Evolutionary conservation across 2,113 vertebrate genomes (phyloP).

Genomic region (Passer montanus): DNA sequence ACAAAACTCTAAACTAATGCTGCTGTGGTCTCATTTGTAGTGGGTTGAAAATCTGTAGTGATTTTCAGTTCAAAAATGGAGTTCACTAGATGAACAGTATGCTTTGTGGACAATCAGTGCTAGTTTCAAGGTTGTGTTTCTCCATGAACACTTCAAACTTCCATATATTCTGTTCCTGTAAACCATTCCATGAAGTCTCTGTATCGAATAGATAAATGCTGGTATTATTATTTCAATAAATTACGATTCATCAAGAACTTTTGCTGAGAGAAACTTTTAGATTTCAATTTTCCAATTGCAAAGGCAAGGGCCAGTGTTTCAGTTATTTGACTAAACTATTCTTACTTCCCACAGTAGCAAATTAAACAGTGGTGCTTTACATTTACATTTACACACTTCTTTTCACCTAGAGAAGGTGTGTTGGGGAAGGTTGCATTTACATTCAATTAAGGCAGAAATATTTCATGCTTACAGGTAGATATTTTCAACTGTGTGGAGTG

Average conservation of each 20-base stretch:
- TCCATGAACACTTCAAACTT: neutral
- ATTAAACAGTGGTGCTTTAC: neutral
- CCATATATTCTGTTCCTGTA: neutral
- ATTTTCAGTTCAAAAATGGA: neutral
- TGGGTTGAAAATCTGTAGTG: neutral
- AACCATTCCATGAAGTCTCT: neutral
- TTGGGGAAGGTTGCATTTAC: neutral
- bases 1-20: neutral
- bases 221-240: neutral
- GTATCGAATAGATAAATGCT: neutral
- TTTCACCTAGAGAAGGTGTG: neutral
- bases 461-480: constrained; percentile 61
- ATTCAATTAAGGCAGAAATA: constrained; percentile 71
- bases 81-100: neutral
- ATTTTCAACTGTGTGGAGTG: constrained; percentile 70
- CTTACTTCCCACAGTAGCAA: neutral
- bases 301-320: neutral
- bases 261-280: neutral
- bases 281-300: neutral
- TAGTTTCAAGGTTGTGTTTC: neutral
- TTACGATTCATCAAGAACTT: neutral
- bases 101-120: neutral
- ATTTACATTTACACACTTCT: neutral
- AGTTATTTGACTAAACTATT: neutral
- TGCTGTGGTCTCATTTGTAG: neutral